Base-by-base conservation (phyloP, 2,888 invertebrate species). In the Synanthedon myopaeformis region DNA sequence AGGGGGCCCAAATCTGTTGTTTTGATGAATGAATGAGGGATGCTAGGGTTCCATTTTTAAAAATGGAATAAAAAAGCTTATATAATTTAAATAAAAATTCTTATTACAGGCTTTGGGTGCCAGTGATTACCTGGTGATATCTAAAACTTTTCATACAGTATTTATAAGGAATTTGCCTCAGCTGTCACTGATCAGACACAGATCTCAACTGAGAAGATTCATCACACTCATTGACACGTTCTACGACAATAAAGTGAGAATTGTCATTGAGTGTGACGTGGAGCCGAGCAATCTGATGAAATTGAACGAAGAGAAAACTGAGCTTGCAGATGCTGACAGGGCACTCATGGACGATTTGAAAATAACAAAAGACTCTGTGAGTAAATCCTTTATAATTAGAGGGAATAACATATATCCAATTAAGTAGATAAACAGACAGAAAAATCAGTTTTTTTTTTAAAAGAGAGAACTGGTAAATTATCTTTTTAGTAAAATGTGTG, bases 181-280 rank as follows among this genome's bases (percentile, higher is more conserved):
- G 70, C 83, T 99, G 71, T 94, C 92, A 65, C 67, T 86, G 51
- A 79, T 94, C 49, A 90, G 89, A 61, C 85, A 92, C 50, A 93
- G 95, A 75, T 95, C 96, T n/a, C 95, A 96, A 79, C 92, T 96
- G 53, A 89, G 98, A 68, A 89, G 99, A 60, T 99, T 99, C 76
- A 99, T 99, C 58, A 98, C 97, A 0, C 89, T 99, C 13, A 96
- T 99, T 64, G 99, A 99, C 77, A 97, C 98, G 0, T 89, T 99
- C 10, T 99, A 99, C 74, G 98, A 99, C 79, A 94, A 96, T 70
- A 92, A 92, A 87, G 96, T 97, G 57, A 89, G 92, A 73, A 90
- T 98, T 49, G 94, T 98, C 0, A 91, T 97, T 64, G 93, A 94
- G 10, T 94, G 98, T 0, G 94, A 93, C 61, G 92, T 91, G 53